phyloP scores from a whole-genome alignment of 2,888 invertebrate genomes.

The Drosophila emarginata region DNA sequence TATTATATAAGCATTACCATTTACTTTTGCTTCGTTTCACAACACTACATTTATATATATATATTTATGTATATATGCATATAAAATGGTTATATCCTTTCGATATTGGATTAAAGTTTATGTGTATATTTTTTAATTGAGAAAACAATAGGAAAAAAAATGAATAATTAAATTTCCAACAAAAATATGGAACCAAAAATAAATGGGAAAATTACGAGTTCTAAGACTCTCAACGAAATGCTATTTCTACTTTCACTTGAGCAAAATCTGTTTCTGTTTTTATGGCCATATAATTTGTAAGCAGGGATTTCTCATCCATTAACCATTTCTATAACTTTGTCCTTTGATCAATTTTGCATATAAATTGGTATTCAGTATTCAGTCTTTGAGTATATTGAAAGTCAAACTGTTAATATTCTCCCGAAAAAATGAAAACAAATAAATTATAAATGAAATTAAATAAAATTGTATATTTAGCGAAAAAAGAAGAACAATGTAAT shows the following conservation, averaged over 20 bases:
- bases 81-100: constrained; percentile 69
- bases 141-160: not conserved
- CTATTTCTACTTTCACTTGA: constrained; percentile 54
- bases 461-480: not conserved
- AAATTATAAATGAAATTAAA: constrained; percentile 2
- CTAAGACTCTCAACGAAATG: constrained; percentile 25
- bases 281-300: not conserved
- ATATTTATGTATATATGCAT: constrained; percentile 63
- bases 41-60: constrained; percentile 80
- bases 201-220: not conserved
- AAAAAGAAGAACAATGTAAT: constrained; percentile 1
- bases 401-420: constrained; percentile 1
- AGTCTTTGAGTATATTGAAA: constrained; percentile 55
- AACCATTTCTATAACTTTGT: constrained; percentile 1
- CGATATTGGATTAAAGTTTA: constrained; percentile 38
- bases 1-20: constrained; percentile 44
- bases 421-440: not conserved
- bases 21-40: constrained; percentile 54
- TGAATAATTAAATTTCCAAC: constrained; percentile 2
- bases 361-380: constrained; percentile 48
- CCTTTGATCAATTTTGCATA: constrained; percentile 16
- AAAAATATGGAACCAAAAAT: too few species aligned
- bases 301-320: not conserved
- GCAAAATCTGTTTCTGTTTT: constrained; percentile 43
- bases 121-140: constrained; percentile 14